Base-by-base conservation (phyloP, 2,888 invertebrate species). In the Drosophila mercatorum region DNA sequence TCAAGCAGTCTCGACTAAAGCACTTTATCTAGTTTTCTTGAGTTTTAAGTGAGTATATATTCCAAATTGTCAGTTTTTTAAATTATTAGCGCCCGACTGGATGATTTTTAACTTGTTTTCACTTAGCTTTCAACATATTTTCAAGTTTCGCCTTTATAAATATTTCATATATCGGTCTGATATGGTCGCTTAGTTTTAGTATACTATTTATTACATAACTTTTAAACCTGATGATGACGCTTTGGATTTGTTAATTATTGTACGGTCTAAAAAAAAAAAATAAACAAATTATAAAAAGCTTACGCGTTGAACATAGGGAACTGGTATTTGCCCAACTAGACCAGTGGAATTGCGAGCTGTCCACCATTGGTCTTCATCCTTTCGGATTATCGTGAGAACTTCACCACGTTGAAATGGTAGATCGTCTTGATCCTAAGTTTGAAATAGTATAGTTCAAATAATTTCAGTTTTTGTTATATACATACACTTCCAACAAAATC, bases 301-400 rank as follows among this genome's bases (percentile, higher is more conserved):
- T 90, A 96, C 96, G 94, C 96, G 95, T 93, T 97, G 96, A 62
- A 99, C 97, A 92, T 99, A 99, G 5, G 98, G 98, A 82, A 98
- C 98, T 38, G 99, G 99, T 81, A 99, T 98, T 75, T 98, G 97
- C 22, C 99, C 99, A 73, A 95, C 96, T 91, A 96, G 95, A 0
- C 99, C 98, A 61, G 95, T 94, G 73, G 94, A 95, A 94, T 99
- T 99, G 86, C 96, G 95, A 5, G 99, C 99, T 68, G 98, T 98
- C 99, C 99, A 99, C 99, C 99, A 99, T 91, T 98, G 98, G 79
- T 98, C 98, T 93, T 99, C 99, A 91, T 99, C 98, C 88, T 98
- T 97, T 77, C 97, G 96, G 81, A 99, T 95, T 80, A 99, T 95
- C 84, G 97, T 97, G 89, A 99, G 94, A 81, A 98, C 95, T 92